Percentiles rank a stretch among this genome's conserved stretches.
These are phyloP conservation scores for Pygoscelis antarcticus DNA, from an alignment of 2,113 vertebrate genomes.

Conservation along the genomic window DNA sequence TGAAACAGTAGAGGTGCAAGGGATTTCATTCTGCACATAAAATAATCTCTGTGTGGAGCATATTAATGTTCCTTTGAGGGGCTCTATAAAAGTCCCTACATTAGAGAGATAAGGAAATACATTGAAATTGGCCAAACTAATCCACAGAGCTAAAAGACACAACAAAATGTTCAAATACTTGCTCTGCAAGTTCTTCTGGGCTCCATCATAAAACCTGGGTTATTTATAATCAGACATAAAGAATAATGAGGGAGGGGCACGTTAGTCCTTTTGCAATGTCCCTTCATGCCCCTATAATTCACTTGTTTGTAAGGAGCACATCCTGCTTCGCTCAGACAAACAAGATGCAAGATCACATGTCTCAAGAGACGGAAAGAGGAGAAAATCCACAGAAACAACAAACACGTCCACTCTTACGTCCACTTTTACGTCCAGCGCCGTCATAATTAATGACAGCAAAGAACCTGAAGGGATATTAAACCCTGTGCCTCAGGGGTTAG, in stretches of 20 bases:
- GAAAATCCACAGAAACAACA: background rate
- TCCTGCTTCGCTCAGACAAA: background rate
- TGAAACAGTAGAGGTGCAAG: background rate
- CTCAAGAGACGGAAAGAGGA: background rate
- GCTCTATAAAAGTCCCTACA: background rate
- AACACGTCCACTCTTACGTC: fast-evolving
- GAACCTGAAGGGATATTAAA: background rate
- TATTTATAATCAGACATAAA: background rate
- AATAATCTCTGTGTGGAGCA: background rate
- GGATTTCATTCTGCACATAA: slow-evolving; percentile 29
- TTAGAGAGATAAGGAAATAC: slow-evolving; percentile 5
- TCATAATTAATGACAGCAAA: slow-evolving; percentile 43
- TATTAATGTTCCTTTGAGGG: slow-evolving; percentile 32
- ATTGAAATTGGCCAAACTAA: slow-evolving; percentile 23
- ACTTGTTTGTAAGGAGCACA: background rate
- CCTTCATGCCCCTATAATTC: background rate
- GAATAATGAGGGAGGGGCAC: background rate
- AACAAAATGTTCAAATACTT: background rate
- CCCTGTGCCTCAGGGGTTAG: background rate
- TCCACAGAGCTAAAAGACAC: slow-evolving; percentile 7
- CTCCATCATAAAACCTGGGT: background rate
- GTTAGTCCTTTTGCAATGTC: background rate
- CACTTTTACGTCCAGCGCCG: background rate
- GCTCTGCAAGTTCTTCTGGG: background rate
- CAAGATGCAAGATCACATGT: background rate